phyloP scores from a whole-genome alignment of 2,888 invertebrate genomes.

The Erebia palarica region DNA sequence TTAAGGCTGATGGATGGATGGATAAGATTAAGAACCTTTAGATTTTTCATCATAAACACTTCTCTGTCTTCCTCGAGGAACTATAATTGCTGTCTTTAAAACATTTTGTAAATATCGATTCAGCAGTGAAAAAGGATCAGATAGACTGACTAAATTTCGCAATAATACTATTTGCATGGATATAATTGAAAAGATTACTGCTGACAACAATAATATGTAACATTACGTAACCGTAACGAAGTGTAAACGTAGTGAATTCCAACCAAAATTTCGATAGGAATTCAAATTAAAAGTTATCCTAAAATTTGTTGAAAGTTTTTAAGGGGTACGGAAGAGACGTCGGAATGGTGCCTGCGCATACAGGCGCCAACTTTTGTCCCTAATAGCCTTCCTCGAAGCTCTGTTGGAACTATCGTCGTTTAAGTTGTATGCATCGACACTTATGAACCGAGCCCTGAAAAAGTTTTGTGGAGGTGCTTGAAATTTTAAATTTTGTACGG shows the following conservation, averaged over 20 bases:
- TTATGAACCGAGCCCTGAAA: conserved; percentile 23
- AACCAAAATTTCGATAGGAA: not conserved
- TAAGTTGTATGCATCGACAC: conserved; percentile 37
- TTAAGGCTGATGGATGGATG: too few relatives aligned
- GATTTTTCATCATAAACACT: too few relatives aligned
- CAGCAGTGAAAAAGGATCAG: too few relatives aligned
- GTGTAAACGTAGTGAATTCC: not conserved
- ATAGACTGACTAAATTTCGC: too few relatives aligned
- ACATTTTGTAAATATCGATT: too few relatives aligned
- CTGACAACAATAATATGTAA: not conserved
- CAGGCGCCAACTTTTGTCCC: conserved; percentile 47
- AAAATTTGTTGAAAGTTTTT: conserved; percentile 19
- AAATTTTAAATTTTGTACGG: not conserved
- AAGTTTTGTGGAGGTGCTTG: not conserved
- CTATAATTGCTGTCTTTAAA: too few relatives aligned
- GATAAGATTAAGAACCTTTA: too few relatives aligned
- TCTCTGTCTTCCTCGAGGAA: too few relatives aligned
- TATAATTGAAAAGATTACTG: too few relatives aligned
- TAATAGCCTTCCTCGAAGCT: conserved; percentile 42
- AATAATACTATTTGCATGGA: too few relatives aligned
- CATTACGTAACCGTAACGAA: not conserved
- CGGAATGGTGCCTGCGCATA: conserved; percentile 47
- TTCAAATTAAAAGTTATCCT: conserved; percentile 6
- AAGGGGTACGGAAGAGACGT: conserved; percentile 42
- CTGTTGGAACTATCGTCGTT: conserved; percentile 41